Evolutionary conservation across 2,797 vertebrate species (phyloP), one percentile per base, ranked within the genome.

Genomic region (Miichthys miiuy): DNA sequence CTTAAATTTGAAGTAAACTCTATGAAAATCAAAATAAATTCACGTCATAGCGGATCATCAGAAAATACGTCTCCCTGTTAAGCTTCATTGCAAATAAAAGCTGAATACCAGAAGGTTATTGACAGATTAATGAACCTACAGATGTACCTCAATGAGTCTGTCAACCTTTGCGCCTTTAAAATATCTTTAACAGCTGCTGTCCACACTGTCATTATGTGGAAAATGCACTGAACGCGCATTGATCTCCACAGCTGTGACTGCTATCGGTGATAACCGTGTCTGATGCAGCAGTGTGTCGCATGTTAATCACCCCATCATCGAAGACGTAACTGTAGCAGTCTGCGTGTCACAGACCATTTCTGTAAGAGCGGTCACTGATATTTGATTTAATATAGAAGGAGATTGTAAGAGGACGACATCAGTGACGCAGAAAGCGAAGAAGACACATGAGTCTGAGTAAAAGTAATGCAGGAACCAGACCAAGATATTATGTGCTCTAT

Each of bases 171-270:
- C 17, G 54, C 14, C 21, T 46, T 11, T 7, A 30, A 30, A 62
- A 10, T 10, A 34, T 57, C 21, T 57, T 21, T 18, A 50, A 34
- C 14, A 68, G 57, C 57, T 41, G 62, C 20, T 23, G 47, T 54
- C 55, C 20, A n/a, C 14, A 38, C 41, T 23, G n/a, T 11, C 13
- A 21, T 16, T 23, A 12, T 5, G 20, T 16, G 14, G 14, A 42
- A 1, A 34, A 47, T 48, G 54, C 55, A 38, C 55, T 58, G 77
- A 65, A 50, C 48, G 27, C 42, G 23, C 50, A 61, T 61, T 34
- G 47, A 68, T 75, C 47, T 12, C 10, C 5, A 63, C 50, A 44
- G 18, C 18, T 20, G 38, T 12, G 10, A 12, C 41, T 42, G 41
- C 48, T 7, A n/a, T 52, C 34, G 27, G 6, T 47, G 41, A 47